phyloP scores from a whole-genome alignment of 2,113 vertebrate species.

The rabbit (Oryctolagus cuniculus) region DNA sequence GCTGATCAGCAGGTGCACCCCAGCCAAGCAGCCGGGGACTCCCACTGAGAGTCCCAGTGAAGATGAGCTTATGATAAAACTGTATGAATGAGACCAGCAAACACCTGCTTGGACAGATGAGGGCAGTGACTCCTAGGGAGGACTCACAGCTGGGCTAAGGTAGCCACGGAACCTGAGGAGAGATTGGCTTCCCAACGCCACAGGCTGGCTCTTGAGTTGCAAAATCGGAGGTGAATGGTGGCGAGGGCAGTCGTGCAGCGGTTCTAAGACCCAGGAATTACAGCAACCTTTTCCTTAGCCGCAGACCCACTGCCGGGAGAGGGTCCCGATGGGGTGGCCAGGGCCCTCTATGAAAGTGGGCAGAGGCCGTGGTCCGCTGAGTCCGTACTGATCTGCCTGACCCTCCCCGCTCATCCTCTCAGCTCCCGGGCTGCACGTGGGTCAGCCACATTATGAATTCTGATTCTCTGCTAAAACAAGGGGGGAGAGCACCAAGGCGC shows the following conservation, averaged over 20 bases:
- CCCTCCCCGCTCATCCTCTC: no score
- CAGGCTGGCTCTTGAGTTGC: background rate
- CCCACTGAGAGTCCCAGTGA: background rate
- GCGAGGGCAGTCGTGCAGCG: accelerated
- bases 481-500: background rate
- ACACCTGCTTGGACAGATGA: background rate
- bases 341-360: background rate
- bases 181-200: background rate
- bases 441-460: background rate
- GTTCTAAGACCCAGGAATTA: background rate
- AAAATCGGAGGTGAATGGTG: background rate
- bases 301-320: background rate
- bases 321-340: background rate
- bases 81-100: no score
- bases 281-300: background rate
- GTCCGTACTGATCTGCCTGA: background rate
- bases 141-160: background rate
- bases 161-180: background rate
- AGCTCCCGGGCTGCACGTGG: background rate
- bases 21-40: background rate
- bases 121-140: background rate
- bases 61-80: background rate
- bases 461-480: background rate
- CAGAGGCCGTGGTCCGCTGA: background rate
- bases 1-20: background rate